Base-by-base conservation (phyloP, 2,113 vertebrate species). In the Struthidea cinerea region DNA sequence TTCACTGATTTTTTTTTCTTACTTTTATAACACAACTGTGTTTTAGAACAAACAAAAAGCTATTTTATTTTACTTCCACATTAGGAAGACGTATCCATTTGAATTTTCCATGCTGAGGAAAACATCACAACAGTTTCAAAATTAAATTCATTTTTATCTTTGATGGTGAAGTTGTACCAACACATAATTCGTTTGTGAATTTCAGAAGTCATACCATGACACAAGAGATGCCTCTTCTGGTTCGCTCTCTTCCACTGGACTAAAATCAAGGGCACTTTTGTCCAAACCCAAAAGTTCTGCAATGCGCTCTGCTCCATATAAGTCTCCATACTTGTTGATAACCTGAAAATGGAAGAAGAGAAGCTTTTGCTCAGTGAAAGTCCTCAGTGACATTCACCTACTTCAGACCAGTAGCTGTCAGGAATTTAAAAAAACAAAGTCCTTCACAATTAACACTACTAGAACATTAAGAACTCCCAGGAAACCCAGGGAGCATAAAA, bases 291-390 rank as follows among this genome's bases (percentile, higher is more conserved):
- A 84, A 85, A 99, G 98, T 97, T 99, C 99, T 77, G 99, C 99
- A 50, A 99, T 99, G 87, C 99, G 98, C 94, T 99, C 99, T 22
- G 98, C 99, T 96, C 99, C 99, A 0, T 99, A 99, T 81, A 99
- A 98, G 77, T 99, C 99, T 39, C 99, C 99, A 0, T 99, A 99
- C 90, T 99, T 99, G 97, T 99, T 99, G 96, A 99, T 99, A 94
- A 99, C 99, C 99, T 99, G 86, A 46, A 93, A 69, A 69, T 47
- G 53, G 67, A 95, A 79, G 86, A 96, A 53, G 35, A 94, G 7
- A 50, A 80, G 18, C 13, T 90, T 91, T 88, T 74, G 8, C 30
- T 95, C 41, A 70, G 73, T 28, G 20, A 93, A 84, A 39, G 56
- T 69, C 35, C 57, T 74, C 1, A 6, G 50, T 84, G 71, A 91